Conservation (phyloP, 2,888 invertebrate species). For the Agriopis marginaria region DNA sequence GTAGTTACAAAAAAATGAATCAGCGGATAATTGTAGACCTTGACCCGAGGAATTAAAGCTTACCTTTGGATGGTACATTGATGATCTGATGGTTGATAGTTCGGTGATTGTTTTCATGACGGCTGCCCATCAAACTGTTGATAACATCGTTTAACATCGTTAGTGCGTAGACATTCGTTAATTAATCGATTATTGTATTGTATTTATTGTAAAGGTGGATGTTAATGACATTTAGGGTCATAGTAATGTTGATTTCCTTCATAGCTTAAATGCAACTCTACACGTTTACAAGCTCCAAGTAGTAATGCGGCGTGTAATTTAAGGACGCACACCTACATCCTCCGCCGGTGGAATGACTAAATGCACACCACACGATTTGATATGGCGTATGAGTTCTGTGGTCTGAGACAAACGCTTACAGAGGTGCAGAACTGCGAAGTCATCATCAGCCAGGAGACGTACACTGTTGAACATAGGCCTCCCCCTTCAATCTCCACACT, state of each 20-base stretch:
- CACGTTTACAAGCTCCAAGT: not conserved
- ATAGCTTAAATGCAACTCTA: not conserved
- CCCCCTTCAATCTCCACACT: no score
- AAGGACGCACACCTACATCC: slow-evolving; percentile 26
- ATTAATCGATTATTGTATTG: not conserved
- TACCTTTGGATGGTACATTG: slow-evolving; percentile 18
- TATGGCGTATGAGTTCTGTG: slow-evolving; percentile 11
- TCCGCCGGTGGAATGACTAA: slow-evolving; percentile 24
- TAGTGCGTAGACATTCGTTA: not conserved
- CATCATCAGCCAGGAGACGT: no score
- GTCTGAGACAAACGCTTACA: slow-evolving; percentile 1
- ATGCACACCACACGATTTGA: slow-evolving; percentile 33
- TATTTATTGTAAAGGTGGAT: not conserved
- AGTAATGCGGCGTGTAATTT: slow-evolving; percentile 15
- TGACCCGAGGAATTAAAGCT: slow-evolving; percentile 19
- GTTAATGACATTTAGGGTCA: not conserved
- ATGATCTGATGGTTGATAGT: slow-evolving; percentile 5
- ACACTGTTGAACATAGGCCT: no score
- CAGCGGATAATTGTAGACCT: slow-evolving; percentile 17
- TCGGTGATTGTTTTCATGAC: slow-evolving; percentile 22
- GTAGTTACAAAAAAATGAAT: slow-evolving; percentile 7
- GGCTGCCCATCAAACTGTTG: slow-evolving; percentile 10
- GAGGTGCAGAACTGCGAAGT: not conserved
- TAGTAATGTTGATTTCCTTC: not conserved
- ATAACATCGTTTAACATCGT: slow-evolving; percentile 7